A percentile compares a stretch with the other conserved stretches of the same genome.
Evolutionary conservation across 2,888 invertebrate genomes (phyloP).

Genomic region (Steinernema scapterisci): DNA sequence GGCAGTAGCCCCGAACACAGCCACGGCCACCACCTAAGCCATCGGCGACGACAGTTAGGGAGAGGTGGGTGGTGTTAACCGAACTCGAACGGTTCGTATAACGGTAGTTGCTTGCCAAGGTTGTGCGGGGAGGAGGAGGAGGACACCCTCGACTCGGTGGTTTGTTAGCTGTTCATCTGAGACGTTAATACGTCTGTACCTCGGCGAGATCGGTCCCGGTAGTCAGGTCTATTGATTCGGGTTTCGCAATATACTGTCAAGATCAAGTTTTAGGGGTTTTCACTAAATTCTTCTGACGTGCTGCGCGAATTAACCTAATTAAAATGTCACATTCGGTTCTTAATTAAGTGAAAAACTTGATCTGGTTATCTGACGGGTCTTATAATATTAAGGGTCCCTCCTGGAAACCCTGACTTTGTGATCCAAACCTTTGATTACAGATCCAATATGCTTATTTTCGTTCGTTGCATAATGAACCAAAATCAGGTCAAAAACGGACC

Average conservation of each 20-base stretch:
- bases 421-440: no score
- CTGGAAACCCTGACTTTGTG: no score
- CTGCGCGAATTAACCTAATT: background rate
- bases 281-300: no score
- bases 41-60: background rate
- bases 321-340: background rate
- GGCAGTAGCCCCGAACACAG: background rate
- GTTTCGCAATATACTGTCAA: background rate
- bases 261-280: background rate
- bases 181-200: background rate
- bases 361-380: no score
- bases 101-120: constrained; percentile 5
- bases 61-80: constrained; percentile 13
- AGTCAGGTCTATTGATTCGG: no score
- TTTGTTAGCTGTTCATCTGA: background rate
- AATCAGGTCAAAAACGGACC: no score
- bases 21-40: background rate
- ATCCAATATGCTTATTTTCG: no score
- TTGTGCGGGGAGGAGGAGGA: background rate
- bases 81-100: background rate
- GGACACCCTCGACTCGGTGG: no score
- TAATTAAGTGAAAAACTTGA: background rate
- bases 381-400: no score
- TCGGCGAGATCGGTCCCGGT: no score
- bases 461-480: no score